A percentile compares a stretch with the other conserved stretches of the same genome.
Evolutionary conservation across 1,140 invertebrate genomes (phyloP).

Genomic region (Muscidifurax raptorellus): DNA sequence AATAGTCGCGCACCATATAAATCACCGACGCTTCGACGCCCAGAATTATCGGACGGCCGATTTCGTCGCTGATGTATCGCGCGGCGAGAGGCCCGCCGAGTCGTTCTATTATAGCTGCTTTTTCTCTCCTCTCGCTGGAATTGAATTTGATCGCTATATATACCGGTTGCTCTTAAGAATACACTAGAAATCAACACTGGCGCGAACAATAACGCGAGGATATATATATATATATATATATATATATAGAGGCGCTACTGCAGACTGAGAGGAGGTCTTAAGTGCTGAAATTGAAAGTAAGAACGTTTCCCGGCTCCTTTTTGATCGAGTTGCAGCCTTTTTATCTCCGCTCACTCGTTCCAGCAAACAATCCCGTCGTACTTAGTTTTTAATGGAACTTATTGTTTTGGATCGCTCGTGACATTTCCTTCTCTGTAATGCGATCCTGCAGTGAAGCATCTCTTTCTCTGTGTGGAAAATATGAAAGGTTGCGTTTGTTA

Average conservation of each 20-base stretch:
- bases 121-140: too few species aligned
- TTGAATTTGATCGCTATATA: too few species aligned
- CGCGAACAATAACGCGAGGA: not conserved
- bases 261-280: not conserved
- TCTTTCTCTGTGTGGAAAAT: not conserved
- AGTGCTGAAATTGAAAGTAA: not conserved
- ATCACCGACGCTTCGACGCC: not conserved
- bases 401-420: not conserved
- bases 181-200: not conserved
- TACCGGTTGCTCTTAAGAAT: too few species aligned
- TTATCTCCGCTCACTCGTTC: not conserved
- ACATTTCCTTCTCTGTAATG: not conserved
- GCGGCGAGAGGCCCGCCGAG: too few species aligned
- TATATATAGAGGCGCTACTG: too few species aligned
- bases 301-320: not conserved
- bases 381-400: not conserved
- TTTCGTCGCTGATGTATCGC: too few species aligned
- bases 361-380: not conserved
- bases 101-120: too few species aligned
- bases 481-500: not conserved
- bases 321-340: not conserved
- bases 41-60: too few species aligned
- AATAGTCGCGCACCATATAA: not conserved
- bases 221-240: not conserved
- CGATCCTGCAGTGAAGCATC: not conserved